Conservation (phyloP, 2,888 invertebrate genomes). For the Automeris io region DNA sequence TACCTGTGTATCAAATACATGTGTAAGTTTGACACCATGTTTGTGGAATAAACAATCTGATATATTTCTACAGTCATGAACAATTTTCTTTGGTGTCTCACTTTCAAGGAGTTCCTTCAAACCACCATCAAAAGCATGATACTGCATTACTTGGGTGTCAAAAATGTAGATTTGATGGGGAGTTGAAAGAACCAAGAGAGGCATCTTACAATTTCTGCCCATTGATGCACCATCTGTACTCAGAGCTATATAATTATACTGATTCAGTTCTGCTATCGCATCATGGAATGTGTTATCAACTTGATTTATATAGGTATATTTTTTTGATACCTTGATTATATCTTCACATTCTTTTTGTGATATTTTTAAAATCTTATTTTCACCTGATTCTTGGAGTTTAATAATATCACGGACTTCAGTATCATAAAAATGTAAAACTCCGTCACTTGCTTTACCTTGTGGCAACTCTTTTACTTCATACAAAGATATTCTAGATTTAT, state of each 20-base stretch:
- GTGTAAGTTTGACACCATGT: conserved; percentile 71
- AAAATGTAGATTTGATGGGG: conserved; percentile 67
- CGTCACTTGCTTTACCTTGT: conserved; percentile 44
- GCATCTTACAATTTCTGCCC: conserved; percentile 70
- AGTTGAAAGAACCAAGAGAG: conserved; percentile 62
- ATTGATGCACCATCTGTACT: conserved; percentile 68
- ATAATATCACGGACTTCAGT: conserved; percentile 60
- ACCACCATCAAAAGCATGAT: conserved; percentile 68
- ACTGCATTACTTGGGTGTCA: conserved; percentile 68
- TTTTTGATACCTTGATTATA: conserved; percentile 56
- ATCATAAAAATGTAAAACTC: conserved; percentile 58
- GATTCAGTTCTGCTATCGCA: conserved; percentile 53
- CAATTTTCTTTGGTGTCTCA: conserved; percentile 69
- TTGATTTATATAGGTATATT: conserved; percentile 66
- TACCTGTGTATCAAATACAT: conserved; percentile 80
- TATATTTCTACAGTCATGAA: conserved; percentile 76
- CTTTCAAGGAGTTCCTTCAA: conserved; percentile 62
- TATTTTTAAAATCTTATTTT: conserved; percentile 51
- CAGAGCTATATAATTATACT: conserved; percentile 48
- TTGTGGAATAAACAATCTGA: conserved; percentile 78
- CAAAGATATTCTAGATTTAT: conserved; percentile 64
- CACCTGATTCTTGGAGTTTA: conserved; percentile 49
- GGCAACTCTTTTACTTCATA: conserved; percentile 58
- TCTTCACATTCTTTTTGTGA: conserved; percentile 61
- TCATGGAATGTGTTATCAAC: conserved; percentile 59